phyloP scores from a whole-genome alignment of 2,113 vertebrate species.

The Tachuris rubrigastra region DNA sequence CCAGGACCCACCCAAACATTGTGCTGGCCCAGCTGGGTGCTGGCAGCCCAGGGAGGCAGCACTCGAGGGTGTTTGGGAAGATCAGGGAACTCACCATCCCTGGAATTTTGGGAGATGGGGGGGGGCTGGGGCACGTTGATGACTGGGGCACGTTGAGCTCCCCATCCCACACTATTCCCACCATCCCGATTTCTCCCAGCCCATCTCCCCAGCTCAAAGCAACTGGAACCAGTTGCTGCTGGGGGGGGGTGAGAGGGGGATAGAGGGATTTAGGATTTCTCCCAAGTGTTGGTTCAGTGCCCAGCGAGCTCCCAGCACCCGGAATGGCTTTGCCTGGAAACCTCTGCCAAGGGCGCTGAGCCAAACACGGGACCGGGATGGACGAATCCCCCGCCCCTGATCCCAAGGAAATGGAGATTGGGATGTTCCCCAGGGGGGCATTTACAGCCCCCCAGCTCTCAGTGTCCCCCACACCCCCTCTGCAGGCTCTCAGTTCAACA shows the following conservation, averaged over 20 bases:
- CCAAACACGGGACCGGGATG: fast-evolving
- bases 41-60: not conserved
- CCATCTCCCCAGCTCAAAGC: fast-evolving
- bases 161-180: not conserved
- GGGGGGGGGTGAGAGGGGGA: not conserved
- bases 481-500: no score
- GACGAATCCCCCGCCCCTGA: no score
- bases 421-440: fast-evolving
- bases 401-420: not conserved
- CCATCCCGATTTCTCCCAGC: not conserved
- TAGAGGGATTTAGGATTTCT: not conserved
- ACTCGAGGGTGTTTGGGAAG: fast-evolving
- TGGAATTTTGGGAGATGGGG: no score
- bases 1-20: not conserved
- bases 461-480: not conserved
- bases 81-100: not conserved
- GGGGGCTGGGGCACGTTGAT: not conserved
- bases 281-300: fast-evolving
- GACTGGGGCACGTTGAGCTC: not conserved
- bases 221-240: not conserved
- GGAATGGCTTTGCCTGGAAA: not conserved
- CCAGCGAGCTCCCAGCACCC: not conserved
- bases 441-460: not conserved
- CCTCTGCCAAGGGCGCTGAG: not conserved
- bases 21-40: not conserved